Conservation (phyloP, 2,888 invertebrate genomes). For the Scaptodrosophila latifasciaeformis region DNA sequence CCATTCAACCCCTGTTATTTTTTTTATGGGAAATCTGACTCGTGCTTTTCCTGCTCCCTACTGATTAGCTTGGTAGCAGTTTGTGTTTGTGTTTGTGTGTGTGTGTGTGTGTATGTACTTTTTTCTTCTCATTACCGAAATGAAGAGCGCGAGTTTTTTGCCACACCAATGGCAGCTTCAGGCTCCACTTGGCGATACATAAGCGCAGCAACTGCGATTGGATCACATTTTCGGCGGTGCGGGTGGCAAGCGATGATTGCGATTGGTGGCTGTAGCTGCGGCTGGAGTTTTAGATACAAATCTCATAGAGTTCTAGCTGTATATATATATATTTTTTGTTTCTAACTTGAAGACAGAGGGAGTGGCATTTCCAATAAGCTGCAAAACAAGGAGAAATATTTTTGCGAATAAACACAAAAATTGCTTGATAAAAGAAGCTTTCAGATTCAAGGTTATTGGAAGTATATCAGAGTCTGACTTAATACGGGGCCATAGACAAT, state of each 20-base stretch:
- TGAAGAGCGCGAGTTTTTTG: conserved; percentile 54
- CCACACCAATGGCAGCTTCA: conserved; percentile 49
- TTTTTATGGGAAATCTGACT: background rate
- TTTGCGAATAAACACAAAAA: too few species aligned
- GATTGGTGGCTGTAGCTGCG: conserved; percentile 48
- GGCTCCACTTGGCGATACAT: conserved; percentile 41
- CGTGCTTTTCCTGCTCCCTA: conserved; percentile 18
- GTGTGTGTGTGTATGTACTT: background rate
- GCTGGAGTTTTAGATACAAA: conserved; percentile 1
- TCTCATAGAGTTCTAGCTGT: too few species aligned
- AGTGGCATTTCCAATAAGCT: too few species aligned
- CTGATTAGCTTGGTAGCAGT: conserved; percentile 43
- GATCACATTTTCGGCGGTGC: conserved; percentile 32
- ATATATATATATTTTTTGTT: too few species aligned
- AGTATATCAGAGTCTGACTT: too few species aligned
- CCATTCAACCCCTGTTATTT: conserved; percentile 39
- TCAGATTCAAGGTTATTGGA: too few species aligned
- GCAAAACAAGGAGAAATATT: too few species aligned
- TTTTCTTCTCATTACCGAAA: conserved; percentile 58
- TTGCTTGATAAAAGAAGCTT: too few species aligned
- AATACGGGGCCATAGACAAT: too few species aligned
- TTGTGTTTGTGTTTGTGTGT: conserved; percentile 18
- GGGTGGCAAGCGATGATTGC: conserved; percentile 32
- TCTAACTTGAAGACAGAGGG: too few species aligned
- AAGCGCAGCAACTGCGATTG: conserved; percentile 47